Conservation (phyloP, 2,113 vertebrate genomes). For the Pithys albifrons region DNA sequence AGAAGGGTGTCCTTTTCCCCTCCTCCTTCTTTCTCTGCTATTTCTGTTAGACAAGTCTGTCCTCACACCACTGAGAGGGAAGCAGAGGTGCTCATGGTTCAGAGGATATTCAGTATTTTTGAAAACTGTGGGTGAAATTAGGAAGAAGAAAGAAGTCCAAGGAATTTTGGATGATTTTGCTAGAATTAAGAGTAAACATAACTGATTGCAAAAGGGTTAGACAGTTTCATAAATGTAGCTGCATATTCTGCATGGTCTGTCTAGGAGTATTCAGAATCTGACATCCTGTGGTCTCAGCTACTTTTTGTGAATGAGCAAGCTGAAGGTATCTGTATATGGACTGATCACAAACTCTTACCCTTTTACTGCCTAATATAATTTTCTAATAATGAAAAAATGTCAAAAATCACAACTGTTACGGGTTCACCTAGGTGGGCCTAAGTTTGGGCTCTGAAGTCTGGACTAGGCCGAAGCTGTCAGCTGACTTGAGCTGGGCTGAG, state of each 20-base stretch:
- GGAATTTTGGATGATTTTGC: background rate
- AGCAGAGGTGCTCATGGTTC: background rate
- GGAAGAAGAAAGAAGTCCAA: background rate
- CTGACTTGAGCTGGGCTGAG: too few relatives aligned
- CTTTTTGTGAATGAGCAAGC: background rate
- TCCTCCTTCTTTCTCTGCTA: background rate
- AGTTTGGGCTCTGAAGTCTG: too few relatives aligned
- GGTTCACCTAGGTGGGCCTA: too few relatives aligned
- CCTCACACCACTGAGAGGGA: background rate
- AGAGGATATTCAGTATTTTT: background rate
- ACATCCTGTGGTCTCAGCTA: background rate
- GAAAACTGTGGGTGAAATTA: background rate
- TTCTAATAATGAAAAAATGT: background rate
- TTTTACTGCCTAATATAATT: background rate
- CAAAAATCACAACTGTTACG: background rate
- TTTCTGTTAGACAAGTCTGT: background rate
- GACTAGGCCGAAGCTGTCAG: too few relatives aligned
- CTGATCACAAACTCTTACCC: background rate
- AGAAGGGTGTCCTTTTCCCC: background rate
- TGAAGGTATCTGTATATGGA: background rate
- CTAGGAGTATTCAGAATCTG: background rate
- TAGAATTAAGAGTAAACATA: background rate
- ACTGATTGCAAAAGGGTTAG: background rate
- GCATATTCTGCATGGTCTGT: background rate
- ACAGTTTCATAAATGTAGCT: background rate